phyloP scores from a whole-genome alignment of 2,888 invertebrate species.

The Mythimna vitellina region DNA sequence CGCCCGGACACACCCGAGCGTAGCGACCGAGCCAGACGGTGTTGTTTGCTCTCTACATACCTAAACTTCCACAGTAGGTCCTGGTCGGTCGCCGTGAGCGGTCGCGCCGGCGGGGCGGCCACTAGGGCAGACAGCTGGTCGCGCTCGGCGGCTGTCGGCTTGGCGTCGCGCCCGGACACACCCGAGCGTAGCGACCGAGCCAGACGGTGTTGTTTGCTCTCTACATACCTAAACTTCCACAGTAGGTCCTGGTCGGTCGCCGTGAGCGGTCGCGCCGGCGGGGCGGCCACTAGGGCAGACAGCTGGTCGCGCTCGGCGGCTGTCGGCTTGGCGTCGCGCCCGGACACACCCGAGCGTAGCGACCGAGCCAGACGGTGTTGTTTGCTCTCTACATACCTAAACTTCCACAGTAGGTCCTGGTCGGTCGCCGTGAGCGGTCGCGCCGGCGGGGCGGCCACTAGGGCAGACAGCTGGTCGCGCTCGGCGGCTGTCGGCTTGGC shows the following conservation, averaged over 20 bases:
- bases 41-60: slow-evolving; percentile 88
- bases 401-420: no score
- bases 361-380: slow-evolving; percentile 84
- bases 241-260: no score
- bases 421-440: no score
- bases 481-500: no score
- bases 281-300: no score
- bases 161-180: slow-evolving; percentile 97
- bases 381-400: slow-evolving; percentile 95
- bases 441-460: no score
- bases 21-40: slow-evolving; percentile 71
- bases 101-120: slow-evolving; percentile 96
- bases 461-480: no score
- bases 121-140: slow-evolving; percentile 97
- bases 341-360: no score
- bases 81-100: slow-evolving; percentile 96
- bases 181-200: slow-evolving; percentile 98
- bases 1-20: no score
- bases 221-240: slow-evolving; percentile 88
- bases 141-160: slow-evolving; percentile 97
- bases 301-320: no score
- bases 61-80: slow-evolving; percentile 99
- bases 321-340: no score
- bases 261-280: no score
- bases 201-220: slow-evolving; percentile 98